A percentile compares a stretch with the other conserved stretches of the same genome.
Conservation (phyloP, 2,113 vertebrate species). For the Cygnus atratus region DNA sequence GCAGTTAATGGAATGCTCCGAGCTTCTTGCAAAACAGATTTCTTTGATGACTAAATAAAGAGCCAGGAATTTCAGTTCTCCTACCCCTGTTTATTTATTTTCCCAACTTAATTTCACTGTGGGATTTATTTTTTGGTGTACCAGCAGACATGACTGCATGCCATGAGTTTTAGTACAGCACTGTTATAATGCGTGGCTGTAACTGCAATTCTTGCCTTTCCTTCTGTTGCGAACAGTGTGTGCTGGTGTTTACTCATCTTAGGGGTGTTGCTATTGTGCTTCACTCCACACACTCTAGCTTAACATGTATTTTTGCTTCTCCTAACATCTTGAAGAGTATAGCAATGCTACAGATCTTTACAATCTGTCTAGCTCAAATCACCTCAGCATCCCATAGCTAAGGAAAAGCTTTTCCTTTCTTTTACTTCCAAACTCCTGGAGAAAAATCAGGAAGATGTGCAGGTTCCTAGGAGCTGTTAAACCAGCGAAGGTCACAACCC, state of each 20-base stretch:
- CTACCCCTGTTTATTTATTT: neutral
- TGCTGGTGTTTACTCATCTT: neutral
- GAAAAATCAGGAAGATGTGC: neutral
- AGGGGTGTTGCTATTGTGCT: neutral
- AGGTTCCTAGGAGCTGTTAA: neutral
- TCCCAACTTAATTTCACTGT: neutral
- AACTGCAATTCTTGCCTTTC: neutral
- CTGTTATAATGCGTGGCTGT: neutral
- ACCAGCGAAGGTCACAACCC: neutral
- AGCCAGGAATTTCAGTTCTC: neutral
- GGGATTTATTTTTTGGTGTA: neutral
- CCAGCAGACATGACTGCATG: neutral
- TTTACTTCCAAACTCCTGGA: neutral
- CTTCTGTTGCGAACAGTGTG: neutral
- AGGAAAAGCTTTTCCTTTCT: neutral
- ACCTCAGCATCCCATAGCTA: neutral
- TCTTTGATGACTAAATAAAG: conserved; percentile 42
- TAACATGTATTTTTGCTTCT: neutral
- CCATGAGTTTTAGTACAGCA: neutral
- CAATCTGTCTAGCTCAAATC: neutral
- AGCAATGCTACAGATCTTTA: neutral
- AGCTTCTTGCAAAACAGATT: conserved; percentile 18
- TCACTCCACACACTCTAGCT: neutral
- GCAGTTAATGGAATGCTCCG: neutral
- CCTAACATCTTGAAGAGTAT: neutral